Conservation (phyloP, 2,113 vertebrate genomes). For the Acanthochromis polyacanthus region DNA sequence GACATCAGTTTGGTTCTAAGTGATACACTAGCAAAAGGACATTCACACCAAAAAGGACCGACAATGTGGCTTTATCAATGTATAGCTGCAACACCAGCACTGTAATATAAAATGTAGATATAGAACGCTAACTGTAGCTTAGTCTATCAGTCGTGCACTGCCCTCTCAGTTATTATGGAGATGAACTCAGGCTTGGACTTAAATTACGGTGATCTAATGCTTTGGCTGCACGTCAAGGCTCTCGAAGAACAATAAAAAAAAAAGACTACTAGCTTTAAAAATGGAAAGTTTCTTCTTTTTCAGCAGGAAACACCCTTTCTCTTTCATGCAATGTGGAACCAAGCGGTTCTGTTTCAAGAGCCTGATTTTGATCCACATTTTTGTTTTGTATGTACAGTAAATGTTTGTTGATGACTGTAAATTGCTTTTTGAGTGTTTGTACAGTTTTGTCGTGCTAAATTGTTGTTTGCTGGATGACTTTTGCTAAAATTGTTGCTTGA, state of each 20-base stretch:
- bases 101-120: constrained; percentile 61
- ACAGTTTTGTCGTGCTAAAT: constrained; percentile 47
- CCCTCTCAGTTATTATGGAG: constrained; percentile 35
- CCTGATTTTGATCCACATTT: constrained; percentile 78
- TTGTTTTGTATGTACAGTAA: constrained; percentile 67
- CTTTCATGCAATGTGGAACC: constrained; percentile 70
- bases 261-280: constrained; percentile 70
- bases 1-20: constrained; percentile 93
- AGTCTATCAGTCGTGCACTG: constrained; percentile 59
- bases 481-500: constrained; percentile 54
- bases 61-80: constrained; percentile 39
- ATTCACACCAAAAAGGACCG: constrained; percentile 61
- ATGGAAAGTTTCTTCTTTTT: constrained; percentile 36
- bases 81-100: constrained; percentile 68
- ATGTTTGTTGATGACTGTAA: constrained; percentile 56
- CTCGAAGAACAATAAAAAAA: constrained; percentile 25
- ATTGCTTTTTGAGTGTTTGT: constrained; percentile 39
- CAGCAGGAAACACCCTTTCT: constrained; percentile 37
- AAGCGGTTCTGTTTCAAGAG: constrained; percentile 97
- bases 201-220: constrained; percentile 32
- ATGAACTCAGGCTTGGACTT: constrained; percentile 66
- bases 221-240: constrained; percentile 43
- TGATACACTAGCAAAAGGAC: constrained; percentile 34
- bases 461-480: constrained; percentile 61
- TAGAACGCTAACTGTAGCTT: constrained; percentile 56